Conservation (phyloP, 2,888 invertebrate species). For the Chironomus tentans region DNA sequence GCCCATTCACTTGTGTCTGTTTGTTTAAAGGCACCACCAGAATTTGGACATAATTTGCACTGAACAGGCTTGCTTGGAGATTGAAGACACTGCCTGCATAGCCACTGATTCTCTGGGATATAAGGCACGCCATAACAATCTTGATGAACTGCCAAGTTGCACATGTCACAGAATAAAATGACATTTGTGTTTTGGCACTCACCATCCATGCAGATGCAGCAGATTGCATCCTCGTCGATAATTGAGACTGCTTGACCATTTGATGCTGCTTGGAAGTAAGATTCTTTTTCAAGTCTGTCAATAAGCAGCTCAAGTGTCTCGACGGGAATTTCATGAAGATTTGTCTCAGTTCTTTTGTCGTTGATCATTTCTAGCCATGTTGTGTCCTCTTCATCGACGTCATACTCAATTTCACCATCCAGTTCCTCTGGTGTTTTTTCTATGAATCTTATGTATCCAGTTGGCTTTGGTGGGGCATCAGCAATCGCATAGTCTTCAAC, state of each 20-base stretch:
- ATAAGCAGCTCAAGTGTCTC: constrained; percentile 91
- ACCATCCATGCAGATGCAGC: constrained; percentile 97
- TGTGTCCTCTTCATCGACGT: constrained; percentile 96
- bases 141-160: constrained; percentile 72
- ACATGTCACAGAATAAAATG: constrained; percentile 99
- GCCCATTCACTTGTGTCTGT: constrained; percentile 93
- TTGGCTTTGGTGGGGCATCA: constrained; percentile 75
- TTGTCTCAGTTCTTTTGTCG: constrained; percentile 63
- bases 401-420: constrained; percentile 91
- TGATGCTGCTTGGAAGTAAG: constrained; percentile 78
- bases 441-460: constrained; percentile 87
- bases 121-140: constrained; percentile 55
- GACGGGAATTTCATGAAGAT: constrained; percentile 67
- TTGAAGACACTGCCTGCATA: constrained; percentile 90
- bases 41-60: constrained; percentile 96
- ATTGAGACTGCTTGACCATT: constrained; percentile 65
- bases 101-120: constrained; percentile 96
- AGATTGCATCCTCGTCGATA: constrained; percentile 95
- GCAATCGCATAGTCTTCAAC: constrained; percentile 70
- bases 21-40: constrained; percentile 97
- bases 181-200: constrained; percentile 98
- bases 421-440: constrained; percentile 91
- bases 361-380: constrained; percentile 90
- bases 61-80: constrained; percentile 93
- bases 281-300: constrained; percentile 96